phyloP scores from a whole-genome alignment of 2,888 invertebrate species.

The Hirtodrosophila cameraria region DNA sequence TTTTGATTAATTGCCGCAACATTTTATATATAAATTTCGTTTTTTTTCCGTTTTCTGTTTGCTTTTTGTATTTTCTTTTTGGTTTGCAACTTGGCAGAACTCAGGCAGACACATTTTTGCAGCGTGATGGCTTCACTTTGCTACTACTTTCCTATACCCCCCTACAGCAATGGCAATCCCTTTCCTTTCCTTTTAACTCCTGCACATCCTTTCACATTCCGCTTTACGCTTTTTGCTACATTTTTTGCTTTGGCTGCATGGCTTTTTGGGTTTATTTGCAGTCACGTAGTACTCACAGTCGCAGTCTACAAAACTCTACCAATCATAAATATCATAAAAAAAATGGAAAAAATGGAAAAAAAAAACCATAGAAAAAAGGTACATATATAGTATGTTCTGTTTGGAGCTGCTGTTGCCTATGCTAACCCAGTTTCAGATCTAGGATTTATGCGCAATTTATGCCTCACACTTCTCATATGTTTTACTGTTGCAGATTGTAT shows the following conservation, averaged over 20 bases:
- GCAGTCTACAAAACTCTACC: constrained; percentile 44
- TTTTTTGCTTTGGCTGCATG: constrained; percentile 61
- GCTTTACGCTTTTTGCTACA: constrained; percentile 51
- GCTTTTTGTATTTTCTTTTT: constrained; percentile 17
- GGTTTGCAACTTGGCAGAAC: constrained; percentile 31
- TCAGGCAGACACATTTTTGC: constrained; percentile 50
- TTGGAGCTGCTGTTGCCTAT: background rate
- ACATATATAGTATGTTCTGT: constrained; percentile 11
- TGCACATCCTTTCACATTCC: constrained; percentile 38
- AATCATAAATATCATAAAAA: constrained; percentile 75
- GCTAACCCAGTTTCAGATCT: constrained; percentile 32
- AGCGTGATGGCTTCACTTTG: constrained; percentile 70
- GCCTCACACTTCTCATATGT: constrained; percentile 65
- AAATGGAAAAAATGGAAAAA: constrained; percentile 29
- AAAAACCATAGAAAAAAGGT: constrained; percentile 1
- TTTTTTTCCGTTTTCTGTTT: constrained; percentile 18
- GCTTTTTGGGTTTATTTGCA: constrained; percentile 66
- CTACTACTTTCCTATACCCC: constrained; percentile 1
- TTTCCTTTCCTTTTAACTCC: background rate
- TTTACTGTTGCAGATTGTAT: constrained; percentile 69
- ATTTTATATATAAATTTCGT: too few relatives aligned
- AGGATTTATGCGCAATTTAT: constrained; percentile 74
- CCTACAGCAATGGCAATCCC: too few relatives aligned
- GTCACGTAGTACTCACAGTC: constrained; percentile 65
- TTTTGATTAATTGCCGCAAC: constrained; percentile 80